Conservation (phyloP, 2,113 vertebrate genomes). For the Pseudorhombus dupliciocellatus region DNA sequence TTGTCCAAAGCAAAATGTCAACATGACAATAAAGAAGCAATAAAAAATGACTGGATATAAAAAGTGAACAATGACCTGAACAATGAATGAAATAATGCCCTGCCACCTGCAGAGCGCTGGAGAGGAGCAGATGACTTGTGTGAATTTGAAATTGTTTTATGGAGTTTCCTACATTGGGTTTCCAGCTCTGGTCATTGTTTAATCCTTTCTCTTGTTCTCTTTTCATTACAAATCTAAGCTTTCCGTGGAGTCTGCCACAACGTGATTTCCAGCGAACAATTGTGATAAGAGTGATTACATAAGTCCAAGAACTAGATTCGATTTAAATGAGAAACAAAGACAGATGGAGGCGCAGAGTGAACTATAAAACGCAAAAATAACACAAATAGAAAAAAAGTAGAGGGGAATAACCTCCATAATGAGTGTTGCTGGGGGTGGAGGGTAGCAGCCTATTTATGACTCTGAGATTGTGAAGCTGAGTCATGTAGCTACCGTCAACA, state of each 20-base stretch:
- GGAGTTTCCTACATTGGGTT: not conserved
- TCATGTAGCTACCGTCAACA: constrained; percentile 37
- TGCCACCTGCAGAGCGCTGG: constrained; percentile 17
- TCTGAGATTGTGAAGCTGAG: constrained; percentile 3
- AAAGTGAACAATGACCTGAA: constrained; percentile 31
- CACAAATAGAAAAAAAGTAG: not conserved
- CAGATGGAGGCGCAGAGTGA: not conserved
- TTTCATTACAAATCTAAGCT: constrained; percentile 9
- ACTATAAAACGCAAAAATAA: not conserved
- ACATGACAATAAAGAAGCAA: constrained; percentile 33
- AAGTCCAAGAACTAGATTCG: constrained; percentile 39
- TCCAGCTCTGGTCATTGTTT: constrained; percentile 10
- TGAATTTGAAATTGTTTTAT: constrained; percentile 5
- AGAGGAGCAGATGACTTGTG: constrained; percentile 21
- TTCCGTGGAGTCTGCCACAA: constrained; percentile 17
- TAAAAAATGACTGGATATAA: constrained; percentile 38
- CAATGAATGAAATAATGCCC: constrained; percentile 35
- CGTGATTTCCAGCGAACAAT: constrained; percentile 31
- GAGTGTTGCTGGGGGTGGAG: not conserved
- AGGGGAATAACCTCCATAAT: constrained; percentile 19
- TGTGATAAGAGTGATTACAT: constrained; percentile 27
- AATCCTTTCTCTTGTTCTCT: not conserved
- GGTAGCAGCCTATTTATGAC: constrained; percentile 39
- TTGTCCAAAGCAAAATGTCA: constrained; percentile 39
- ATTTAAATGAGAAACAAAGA: constrained; percentile 7